phyloP scores from a whole-genome alignment of 2,113 vertebrate genomes.

The Malurus cyaneus region DNA sequence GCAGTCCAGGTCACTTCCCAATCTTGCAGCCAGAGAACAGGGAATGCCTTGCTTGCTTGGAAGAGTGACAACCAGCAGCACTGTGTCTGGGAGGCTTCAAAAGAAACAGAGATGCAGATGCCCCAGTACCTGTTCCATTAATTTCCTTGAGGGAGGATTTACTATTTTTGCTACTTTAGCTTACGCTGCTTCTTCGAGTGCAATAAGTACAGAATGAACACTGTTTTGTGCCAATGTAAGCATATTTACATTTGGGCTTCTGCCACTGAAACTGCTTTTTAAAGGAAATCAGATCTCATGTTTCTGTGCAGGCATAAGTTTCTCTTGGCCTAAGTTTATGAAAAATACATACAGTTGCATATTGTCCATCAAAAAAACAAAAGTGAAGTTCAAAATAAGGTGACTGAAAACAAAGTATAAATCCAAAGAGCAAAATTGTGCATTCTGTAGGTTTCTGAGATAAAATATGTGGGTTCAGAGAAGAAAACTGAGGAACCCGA shows the following conservation, averaged over 20 bases:
- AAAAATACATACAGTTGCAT: neutral
- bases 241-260: constrained; percentile 8
- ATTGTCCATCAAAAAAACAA: neutral
- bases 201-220: neutral
- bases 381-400: neutral
- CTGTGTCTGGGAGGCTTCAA: accelerated
- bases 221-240: neutral
- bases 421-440: neutral
- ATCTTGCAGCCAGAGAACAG: neutral
- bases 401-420: neutral
- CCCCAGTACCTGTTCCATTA: neutral
- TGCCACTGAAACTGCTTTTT: neutral
- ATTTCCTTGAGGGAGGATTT: neutral
- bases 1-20: neutral
- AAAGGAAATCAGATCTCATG: neutral
- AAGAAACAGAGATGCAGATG: neutral
- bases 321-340: constrained; percentile 9
- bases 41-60: neutral
- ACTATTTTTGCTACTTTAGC: neutral
- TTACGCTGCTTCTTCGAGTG: neutral
- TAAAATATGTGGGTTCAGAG: neutral
- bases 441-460: neutral
- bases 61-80: neutral
- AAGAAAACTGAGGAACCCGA: neutral
- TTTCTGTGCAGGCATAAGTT: neutral